Percentiles rank a stretch among this genome's conserved stretches.
These are phyloP conservation scores for Semicossyphus pulcher DNA, from an alignment of 2,113 vertebrate genomes.

Conservation along the genomic window DNA sequence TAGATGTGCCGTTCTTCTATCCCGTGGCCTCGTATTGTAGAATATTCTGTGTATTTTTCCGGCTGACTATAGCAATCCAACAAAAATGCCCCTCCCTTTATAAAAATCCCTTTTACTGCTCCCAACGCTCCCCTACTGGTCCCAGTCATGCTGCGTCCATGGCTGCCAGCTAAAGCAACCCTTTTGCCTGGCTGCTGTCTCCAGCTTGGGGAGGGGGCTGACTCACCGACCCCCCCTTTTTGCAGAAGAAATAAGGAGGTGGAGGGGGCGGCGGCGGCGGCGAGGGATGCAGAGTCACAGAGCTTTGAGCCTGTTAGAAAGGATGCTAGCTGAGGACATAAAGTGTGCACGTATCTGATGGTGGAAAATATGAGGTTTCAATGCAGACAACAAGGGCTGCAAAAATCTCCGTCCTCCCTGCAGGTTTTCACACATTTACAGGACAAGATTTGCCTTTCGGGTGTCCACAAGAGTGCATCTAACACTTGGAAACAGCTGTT, in stretches of 20 bases:
- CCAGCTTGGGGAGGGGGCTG: slow-evolving; percentile 22
- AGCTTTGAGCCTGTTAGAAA: slow-evolving; percentile 45
- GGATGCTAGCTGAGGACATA: slow-evolving; percentile 4
- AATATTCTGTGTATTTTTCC: slow-evolving; percentile 16
- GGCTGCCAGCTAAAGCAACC: slow-evolving; percentile 51
- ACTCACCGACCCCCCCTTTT: slow-evolving; percentile 20
- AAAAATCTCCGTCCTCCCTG: slow-evolving; percentile 1
- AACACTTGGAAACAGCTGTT: slow-evolving; percentile 42
- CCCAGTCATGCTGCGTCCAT: slow-evolving; percentile 49
- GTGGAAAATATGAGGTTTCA: too few species aligned
- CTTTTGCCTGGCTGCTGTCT: slow-evolving; percentile 44
- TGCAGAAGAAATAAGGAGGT: background rate
- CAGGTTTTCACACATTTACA: slow-evolving; percentile 50
- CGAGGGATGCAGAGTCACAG: slow-evolving; percentile 18
- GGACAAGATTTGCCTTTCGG: slow-evolving; percentile 30
- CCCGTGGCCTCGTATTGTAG: too few species aligned
- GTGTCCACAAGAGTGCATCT: slow-evolving; percentile 13
- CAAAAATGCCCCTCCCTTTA: slow-evolving; percentile 2
- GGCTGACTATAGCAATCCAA: slow-evolving; percentile 1
- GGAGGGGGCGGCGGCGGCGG: background rate
- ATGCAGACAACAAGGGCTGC: background rate
- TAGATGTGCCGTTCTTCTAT: too few species aligned
- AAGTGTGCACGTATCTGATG: too few species aligned
- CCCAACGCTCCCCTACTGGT: slow-evolving; percentile 28
- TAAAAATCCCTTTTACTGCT: slow-evolving; percentile 30